Conservation (phyloP, 2,888 invertebrate species). For the Pachydiplax longipennis region DNA sequence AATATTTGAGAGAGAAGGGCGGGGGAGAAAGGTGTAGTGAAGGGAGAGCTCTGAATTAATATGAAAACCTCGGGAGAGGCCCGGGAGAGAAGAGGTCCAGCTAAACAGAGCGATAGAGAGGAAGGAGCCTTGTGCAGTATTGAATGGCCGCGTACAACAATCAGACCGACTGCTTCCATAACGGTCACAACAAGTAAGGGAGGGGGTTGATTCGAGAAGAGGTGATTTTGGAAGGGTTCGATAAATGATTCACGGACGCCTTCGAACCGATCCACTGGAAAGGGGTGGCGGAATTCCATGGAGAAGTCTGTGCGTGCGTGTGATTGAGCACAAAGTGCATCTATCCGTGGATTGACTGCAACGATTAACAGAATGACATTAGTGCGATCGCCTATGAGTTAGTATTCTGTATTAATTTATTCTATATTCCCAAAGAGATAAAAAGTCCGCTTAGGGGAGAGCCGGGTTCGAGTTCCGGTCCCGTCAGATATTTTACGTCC, state of each 20-base stretch:
- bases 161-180: conserved; percentile 44
- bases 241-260: conserved; percentile 39
- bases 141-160: conserved; percentile 38
- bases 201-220: not conserved
- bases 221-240: not conserved
- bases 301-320: not conserved
- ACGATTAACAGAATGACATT: too few relatives aligned
- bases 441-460: too few relatives aligned
- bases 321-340: too few relatives aligned
- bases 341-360: too few relatives aligned
- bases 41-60: conserved; percentile 29
- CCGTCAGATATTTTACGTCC: too few relatives aligned
- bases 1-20: conserved; percentile 37
- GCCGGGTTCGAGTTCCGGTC: too few relatives aligned
- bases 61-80: conserved; percentile 41
- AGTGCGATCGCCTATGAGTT: too few relatives aligned
- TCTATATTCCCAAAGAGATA: too few relatives aligned
- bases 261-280: conserved; percentile 10
- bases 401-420: too few relatives aligned
- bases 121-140: conserved; percentile 25
- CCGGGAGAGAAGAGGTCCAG: conserved; percentile 29
- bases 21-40: not conserved
- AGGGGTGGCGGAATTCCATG: conserved; percentile 2
- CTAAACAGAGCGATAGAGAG: not conserved
- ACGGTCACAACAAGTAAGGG: conserved; percentile 33